These are phyloP conservation scores for Amphilophus citrinellus DNA, from an alignment of 2,113 vertebrate genomes.

Conservation along the genomic window DNA sequence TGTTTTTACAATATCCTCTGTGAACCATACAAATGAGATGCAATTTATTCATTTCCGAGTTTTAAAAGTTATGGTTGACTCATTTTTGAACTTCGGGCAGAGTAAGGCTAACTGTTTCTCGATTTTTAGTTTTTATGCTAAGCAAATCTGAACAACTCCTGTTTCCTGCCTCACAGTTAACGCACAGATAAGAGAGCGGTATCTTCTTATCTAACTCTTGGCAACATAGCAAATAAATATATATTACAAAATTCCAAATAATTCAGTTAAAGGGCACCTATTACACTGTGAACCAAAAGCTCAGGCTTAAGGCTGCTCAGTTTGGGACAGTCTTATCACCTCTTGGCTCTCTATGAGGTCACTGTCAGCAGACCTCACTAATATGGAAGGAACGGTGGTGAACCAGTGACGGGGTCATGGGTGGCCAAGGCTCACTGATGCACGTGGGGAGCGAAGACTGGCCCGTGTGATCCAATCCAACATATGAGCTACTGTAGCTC, in stretches of 20 bases:
- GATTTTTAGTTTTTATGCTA: not conserved
- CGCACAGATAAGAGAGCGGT: not conserved
- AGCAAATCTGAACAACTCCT: not conserved
- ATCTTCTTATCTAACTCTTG: not conserved
- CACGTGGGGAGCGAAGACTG: too few relatives aligned
- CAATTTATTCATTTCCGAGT: constrained; percentile 11
- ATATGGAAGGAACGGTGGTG: not conserved
- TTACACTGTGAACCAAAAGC: not conserved
- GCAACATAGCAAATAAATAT: not conserved
- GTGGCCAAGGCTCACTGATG: too few relatives aligned
- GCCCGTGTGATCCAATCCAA: too few relatives aligned
- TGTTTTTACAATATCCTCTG: constrained; percentile 1
- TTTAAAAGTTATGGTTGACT: constrained; percentile 7
- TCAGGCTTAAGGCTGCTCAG: rapidly evolving
- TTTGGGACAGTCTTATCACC: not conserved
- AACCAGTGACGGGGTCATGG: too few relatives aligned
- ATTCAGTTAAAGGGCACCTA: not conserved
- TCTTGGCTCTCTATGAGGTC: not conserved
- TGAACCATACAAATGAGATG: not conserved
- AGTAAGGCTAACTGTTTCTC: not conserved
- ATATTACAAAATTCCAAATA: not conserved
- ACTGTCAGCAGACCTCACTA: not conserved
- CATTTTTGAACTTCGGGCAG: not conserved
- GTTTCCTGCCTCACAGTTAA: constrained; percentile 5
- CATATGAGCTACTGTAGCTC: too few relatives aligned